A percentile compares a stretch with the other conserved stretches of the same genome.
These are phyloP conservation scores for Puma concolor DNA, from an alignment of 2,113 vertebrate genomes.

Conservation along the genomic window DNA sequence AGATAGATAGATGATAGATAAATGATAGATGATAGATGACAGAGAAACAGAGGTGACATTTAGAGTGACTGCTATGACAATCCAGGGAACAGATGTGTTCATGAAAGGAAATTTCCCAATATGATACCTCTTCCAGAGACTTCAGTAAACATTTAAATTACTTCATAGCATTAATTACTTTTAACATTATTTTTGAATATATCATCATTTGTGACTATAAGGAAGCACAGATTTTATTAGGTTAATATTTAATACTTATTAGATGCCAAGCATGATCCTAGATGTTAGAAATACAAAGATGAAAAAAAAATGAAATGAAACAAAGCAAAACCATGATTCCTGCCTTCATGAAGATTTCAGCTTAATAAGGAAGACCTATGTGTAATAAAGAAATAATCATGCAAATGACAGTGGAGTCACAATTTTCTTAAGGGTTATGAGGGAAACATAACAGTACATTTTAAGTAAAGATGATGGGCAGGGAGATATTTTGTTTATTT, in stretches of 20 bases:
- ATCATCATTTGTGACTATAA: not conserved
- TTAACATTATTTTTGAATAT: not conserved
- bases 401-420: not conserved
- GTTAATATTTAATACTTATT: not conserved
- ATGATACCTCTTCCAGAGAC: not conserved
- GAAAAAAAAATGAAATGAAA: not conserved
- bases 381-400: not conserved
- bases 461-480: not conserved
- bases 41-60: not conserved
- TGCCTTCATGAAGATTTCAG: not conserved
- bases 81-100: not conserved
- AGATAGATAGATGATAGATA: not conserved
- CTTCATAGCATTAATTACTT: slow-evolving; percentile 26
- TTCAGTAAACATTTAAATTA: slow-evolving; percentile 21
- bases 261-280: not conserved
- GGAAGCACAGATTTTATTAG: not conserved
- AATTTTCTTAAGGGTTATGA: not conserved
- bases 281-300: not conserved
- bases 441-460: not conserved
- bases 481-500: not conserved
- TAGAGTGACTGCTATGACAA: not conserved
- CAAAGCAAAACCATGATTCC: not conserved
- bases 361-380: not conserved
- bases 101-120: not conserved
- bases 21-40: not conserved